These are phyloP conservation scores for Paralvinella palmiformis DNA, from an alignment of 1,140 invertebrate species.

Conservation along the genomic window DNA sequence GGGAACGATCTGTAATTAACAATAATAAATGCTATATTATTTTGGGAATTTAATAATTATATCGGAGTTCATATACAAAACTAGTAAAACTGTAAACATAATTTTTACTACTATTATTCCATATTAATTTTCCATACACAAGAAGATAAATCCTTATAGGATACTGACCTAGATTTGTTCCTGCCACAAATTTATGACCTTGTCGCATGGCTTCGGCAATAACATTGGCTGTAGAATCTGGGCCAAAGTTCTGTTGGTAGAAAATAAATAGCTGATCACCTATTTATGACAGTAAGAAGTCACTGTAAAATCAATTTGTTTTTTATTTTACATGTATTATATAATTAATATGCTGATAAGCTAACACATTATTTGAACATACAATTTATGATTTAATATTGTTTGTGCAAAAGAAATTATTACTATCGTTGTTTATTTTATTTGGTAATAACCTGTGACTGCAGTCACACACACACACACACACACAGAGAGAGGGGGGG, in stretches of 20 bases:
- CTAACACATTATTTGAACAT: neutral
- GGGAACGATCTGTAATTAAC: neutral
- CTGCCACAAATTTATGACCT: slow-evolving; percentile 19
- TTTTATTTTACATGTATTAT: too few species aligned
- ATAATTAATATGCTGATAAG: too few species aligned
- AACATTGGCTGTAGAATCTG: slow-evolving; percentile 33
- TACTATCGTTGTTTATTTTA: neutral
- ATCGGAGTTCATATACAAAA: neutral
- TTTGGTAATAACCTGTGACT: too few species aligned
- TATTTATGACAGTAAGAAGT: too few species aligned
- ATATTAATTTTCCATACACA: neutral
- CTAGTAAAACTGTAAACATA: neutral
- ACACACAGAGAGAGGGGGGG: too few species aligned
- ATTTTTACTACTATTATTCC: neutral
- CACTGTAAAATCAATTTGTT: too few species aligned
- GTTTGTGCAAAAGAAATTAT: neutral
- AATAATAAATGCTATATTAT: neutral
- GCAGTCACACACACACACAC: too few species aligned
- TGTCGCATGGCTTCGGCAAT: slow-evolving; percentile 36
- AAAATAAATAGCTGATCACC: neutral
- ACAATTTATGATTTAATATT: neutral
- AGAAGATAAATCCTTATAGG: slow-evolving; percentile 9
- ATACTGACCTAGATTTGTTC: slow-evolving; percentile 24
- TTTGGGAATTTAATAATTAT: neutral
- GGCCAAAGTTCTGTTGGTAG: slow-evolving; percentile 29